phyloP scores from a whole-genome alignment of 92 coral and sea anemone species.

The Siderastrea siderea region DNA sequence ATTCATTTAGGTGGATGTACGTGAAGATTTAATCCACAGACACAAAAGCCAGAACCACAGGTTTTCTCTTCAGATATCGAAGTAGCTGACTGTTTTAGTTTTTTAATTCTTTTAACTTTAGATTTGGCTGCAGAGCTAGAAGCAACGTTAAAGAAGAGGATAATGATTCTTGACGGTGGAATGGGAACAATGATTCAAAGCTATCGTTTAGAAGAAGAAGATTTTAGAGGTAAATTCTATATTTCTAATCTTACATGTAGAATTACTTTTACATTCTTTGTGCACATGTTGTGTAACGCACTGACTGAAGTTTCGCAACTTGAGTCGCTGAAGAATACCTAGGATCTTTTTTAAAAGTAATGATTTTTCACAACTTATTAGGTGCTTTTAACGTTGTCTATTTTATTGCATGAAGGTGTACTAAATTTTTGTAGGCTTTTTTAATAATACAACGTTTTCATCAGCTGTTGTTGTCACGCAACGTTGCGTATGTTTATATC shows the following conservation, averaged over 20 bases:
- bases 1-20: no score
- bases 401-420: background rate
- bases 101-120: background rate
- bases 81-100: no score
- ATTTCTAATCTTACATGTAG: background rate
- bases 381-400: background rate
- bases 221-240: slow-evolving; percentile 76
- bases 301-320: slow-evolving; percentile 1
- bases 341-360: background rate
- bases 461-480: slow-evolving; percentile 45
- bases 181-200: slow-evolving; percentile 99
- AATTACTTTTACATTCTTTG: background rate
- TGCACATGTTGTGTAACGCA: slow-evolving; percentile 9
- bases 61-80: no score
- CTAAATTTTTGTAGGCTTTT: background rate
- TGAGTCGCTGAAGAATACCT: no score
- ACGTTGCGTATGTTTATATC: background rate
- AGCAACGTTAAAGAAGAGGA: slow-evolving; percentile 86
- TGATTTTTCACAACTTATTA: background rate
- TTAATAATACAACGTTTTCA: background rate
- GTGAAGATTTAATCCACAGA: no score
- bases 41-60: no score
- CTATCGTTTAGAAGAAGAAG: slow-evolving; percentile 86
- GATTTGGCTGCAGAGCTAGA: slow-evolving; percentile 78
- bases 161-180: slow-evolving; percentile 96